Percentiles rank a stretch among this genome's conserved stretches.
phyloP scores from a whole-genome alignment of 1,140 invertebrate species.

The Chrysomallon squamiferum region DNA sequence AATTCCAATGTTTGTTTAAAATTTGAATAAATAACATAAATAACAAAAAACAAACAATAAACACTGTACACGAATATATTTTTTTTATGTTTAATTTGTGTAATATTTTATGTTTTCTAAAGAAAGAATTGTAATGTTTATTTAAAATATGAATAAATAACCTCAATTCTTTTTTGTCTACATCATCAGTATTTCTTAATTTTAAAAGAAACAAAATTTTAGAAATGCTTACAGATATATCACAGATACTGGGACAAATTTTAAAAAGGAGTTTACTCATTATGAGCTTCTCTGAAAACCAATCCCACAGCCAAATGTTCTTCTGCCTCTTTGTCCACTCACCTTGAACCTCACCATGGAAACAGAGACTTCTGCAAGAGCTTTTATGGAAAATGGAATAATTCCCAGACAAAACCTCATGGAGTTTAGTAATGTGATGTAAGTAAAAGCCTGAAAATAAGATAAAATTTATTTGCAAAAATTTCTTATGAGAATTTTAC shows the following conservation, averaged over 20 bases:
- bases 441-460: conserved; percentile 57
- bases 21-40: no score
- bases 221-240: no score
- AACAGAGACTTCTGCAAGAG: conserved; percentile 52
- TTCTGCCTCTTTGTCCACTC: no score
- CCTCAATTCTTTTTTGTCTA: no score
- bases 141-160: neutral
- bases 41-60: neutral
- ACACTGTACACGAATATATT: neutral
- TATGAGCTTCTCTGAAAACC: no score
- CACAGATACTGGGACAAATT: no score
- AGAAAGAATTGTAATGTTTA: neutral
- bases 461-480: conserved; percentile 1
- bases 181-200: no score
- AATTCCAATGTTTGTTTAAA: neutral
- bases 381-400: conserved; percentile 51
- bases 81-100: neutral
- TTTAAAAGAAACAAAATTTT: no score
- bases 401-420: conserved; percentile 53
- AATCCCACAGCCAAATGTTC: no score
- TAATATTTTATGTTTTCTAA: neutral
- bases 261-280: no score
- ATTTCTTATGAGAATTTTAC: no score
- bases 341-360: conserved; percentile 63
- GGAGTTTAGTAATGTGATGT: conserved; percentile 56